Percentiles rank a stretch among this genome's conserved stretches.
These are phyloP conservation scores for Aurelia aurita complex sp. Pacific DNA, from an alignment of 30 jellyfish, hydroid and myxozoan species.

Conservation along the genomic window DNA sequence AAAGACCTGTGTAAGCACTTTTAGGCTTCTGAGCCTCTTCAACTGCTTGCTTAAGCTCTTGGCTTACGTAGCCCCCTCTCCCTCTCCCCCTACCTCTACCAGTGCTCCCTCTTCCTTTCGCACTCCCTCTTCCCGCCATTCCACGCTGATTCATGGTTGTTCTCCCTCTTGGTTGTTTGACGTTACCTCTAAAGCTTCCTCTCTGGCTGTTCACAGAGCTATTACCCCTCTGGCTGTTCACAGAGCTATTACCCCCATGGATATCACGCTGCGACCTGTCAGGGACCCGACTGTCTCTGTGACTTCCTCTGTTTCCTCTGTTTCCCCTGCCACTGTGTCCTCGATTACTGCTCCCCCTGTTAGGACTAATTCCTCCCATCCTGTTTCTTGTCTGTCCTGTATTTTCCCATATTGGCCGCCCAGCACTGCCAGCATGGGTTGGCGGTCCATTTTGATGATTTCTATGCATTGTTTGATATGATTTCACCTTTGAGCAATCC, in stretches of 20 bases:
- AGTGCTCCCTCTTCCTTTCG: neutral
- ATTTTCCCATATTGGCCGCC: neutral
- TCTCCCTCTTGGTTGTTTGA: neutral
- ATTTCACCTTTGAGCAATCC: too few species aligned
- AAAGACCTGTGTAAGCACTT: neutral
- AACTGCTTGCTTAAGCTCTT: neutral
- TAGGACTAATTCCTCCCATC: neutral
- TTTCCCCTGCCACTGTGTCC: neutral
- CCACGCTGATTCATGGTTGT: neutral
- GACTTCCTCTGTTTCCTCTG: neutral
- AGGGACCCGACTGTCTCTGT: neutral
- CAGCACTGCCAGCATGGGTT: neutral
- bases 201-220: neutral
- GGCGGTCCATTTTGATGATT: neutral
- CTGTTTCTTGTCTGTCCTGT: neutral
- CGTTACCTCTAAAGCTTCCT: neutral
- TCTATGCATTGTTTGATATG: neutral
- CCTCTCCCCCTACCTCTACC: neutral
- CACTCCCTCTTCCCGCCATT: neutral
- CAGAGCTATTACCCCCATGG: neutral
- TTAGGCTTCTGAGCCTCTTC: neutral
- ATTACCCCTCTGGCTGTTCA: neutral
- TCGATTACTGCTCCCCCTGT: neutral
- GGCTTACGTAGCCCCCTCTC: neutral
- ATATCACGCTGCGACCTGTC: neutral